These are phyloP conservation scores for Sinocyclocheilus grahami DNA, from an alignment of 2,113 vertebrate genomes.

Conservation along the genomic window DNA sequence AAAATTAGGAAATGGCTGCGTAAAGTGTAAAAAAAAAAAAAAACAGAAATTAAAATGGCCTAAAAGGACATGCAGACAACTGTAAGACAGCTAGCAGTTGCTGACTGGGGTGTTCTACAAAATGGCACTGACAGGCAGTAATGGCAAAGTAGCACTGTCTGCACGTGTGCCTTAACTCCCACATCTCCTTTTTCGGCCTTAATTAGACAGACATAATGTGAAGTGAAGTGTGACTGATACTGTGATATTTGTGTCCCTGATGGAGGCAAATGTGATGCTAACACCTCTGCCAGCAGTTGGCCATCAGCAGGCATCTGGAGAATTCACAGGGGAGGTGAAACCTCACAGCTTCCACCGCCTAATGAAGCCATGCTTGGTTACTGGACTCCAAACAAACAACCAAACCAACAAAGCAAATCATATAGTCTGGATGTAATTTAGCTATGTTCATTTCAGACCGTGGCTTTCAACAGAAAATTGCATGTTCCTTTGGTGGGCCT, in stretches of 20 bases:
- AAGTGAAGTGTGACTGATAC: constrained; percentile 52
- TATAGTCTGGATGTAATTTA: constrained; percentile 58
- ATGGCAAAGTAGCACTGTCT: not conserved
- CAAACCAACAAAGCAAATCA: constrained; percentile 45
- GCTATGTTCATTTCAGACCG: constrained; percentile 57
- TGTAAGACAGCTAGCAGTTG: not conserved
- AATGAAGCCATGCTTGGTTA: constrained; percentile 54
- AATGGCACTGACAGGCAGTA: constrained; percentile 17
- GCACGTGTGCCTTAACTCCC: constrained; percentile 1
- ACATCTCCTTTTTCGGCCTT: constrained; percentile 20
- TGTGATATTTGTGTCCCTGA: constrained; percentile 61
- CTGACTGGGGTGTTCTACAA: constrained; percentile 29
- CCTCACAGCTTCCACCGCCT: constrained; percentile 47
- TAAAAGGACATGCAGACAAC: not conserved
- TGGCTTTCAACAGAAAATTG: constrained; percentile 62
- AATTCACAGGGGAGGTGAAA: constrained; percentile 56
- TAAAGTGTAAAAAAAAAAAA: not conserved
- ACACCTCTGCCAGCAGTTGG: constrained; percentile 61
- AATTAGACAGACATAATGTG: constrained; percentile 50
- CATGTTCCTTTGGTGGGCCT: constrained; percentile 53
- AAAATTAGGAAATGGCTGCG: not conserved
- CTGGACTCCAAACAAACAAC: constrained; percentile 48
- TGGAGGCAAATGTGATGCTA: constrained; percentile 67
- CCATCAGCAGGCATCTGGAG: constrained; percentile 42
- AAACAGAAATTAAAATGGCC: not conserved